Conservation (phyloP, 2,797 vertebrate species). For the Huso huso region DNA sequence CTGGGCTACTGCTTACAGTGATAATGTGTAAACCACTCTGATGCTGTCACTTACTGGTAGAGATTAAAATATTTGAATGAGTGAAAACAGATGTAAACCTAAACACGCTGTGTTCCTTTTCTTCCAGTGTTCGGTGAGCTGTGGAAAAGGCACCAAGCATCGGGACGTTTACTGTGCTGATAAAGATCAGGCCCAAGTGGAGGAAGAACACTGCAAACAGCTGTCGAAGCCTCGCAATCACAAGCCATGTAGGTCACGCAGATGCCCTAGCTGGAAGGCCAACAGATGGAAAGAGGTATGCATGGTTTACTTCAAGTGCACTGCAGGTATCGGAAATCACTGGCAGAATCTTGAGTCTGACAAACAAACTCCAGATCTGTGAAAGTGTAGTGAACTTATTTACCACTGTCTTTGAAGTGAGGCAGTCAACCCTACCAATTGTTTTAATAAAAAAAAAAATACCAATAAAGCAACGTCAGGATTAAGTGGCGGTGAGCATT, state of each 20-base stretch:
- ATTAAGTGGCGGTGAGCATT: too few species aligned
- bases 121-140: conserved; percentile 83
- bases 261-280: conserved; percentile 83
- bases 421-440: not conserved
- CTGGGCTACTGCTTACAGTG: too few species aligned
- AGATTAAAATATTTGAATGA: not conserved
- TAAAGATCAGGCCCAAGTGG: conserved; percentile 57
- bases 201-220: conserved; percentile 66
- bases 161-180: conserved; percentile 72
- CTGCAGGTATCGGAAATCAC: too few species aligned
- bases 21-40: too few species aligned
- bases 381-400: too few species aligned
- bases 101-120: conserved; percentile 2
- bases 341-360: too few species aligned
- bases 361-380: too few species aligned
- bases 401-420: too few species aligned
- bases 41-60: too few species aligned
- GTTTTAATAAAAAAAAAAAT: not conserved
- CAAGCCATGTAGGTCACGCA: conserved; percentile 69
- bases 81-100: conserved; percentile 13
- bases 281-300: conserved; percentile 80
- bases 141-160: conserved; percentile 79
- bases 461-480: too few species aligned
- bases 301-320: conserved; percentile 14
- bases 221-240: conserved; percentile 63